Evolutionary conservation across 2,797 vertebrate genomes (phyloP), one percentile per base, ranked within the genome.

Genomic region (Eleutherodactylus coqui): DNA sequence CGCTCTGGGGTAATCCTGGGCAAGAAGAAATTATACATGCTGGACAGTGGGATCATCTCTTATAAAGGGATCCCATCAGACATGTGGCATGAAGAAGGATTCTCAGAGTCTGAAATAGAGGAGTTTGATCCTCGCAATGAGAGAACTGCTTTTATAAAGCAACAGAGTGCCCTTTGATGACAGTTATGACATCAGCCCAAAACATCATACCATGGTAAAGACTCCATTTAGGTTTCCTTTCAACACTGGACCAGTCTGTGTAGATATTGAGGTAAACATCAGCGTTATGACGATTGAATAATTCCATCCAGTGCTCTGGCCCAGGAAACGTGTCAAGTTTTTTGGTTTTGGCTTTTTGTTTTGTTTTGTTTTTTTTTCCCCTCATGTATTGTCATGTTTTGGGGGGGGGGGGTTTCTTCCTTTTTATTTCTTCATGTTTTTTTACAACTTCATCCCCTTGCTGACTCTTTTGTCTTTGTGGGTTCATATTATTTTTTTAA

Each of bases 141-240:
- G 95, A 97, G 96, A 95, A 99, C 97, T 95, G 96, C 97, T 95
- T 99, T 99, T 91, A 97, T 99, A 94, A 99, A 97, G 96, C 98
- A 97, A 95, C 98, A 99, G 97, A 99, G 98, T 95, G 95, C 96
- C 95, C 97, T 99, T 96, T 99, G 97, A 97, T 93, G 93, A 93
- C 21, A 24, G 62, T 75, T 45, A 32, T 38, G 19, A 34, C 53
- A 41, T 49, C 47, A 38, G 4, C 70, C 27, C 73, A 67, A 73
- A 75, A 51, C 21, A 1, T 34, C 47, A 75, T 76, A 49, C 55
- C 75, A 73, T 87, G 82, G 60, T 51, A 83, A 32, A 78, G 64
- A 86, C 79, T 75, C 19, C 49, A 32, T 69, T 79, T 67, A 75
- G 27, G 58, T 83, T 79, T 79, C 41, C 60, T 51, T 64, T 80